phyloP scores from a whole-genome alignment of 2,113 vertebrate genomes.

The Poecile atricapillus region DNA sequence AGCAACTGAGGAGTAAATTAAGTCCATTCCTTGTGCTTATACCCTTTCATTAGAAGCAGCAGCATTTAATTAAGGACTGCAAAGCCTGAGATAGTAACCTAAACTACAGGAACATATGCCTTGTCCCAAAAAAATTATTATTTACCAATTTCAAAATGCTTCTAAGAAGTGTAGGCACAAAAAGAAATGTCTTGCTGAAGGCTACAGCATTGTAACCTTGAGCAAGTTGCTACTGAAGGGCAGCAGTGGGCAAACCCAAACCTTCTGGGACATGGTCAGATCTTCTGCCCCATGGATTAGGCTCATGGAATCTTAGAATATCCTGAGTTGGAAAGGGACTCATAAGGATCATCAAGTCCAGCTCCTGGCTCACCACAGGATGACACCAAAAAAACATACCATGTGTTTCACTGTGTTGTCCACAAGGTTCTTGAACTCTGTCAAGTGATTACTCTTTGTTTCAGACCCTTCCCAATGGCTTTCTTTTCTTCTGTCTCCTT shows the following conservation, averaged over 20 bases:
- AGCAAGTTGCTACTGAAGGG: background rate
- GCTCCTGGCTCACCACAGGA: background rate
- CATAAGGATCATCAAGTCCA: background rate
- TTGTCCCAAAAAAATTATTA: background rate
- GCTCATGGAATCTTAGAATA: background rate
- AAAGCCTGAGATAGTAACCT: background rate
- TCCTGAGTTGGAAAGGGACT: background rate
- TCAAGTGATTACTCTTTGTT: background rate
- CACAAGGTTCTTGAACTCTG: background rate
- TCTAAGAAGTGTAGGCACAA: background rate
- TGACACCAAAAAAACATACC: background rate
- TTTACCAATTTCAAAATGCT: background rate
- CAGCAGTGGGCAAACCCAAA: background rate
- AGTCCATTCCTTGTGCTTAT: background rate
- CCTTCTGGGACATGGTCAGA: background rate
- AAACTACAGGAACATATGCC: background rate
- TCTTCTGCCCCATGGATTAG: background rate
- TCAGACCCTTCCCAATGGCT: background rate
- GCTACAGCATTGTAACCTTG: accelerated
- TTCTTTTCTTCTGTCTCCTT: background rate
- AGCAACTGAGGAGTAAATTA: constrained; percentile 10
- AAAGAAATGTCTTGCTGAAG: background rate
- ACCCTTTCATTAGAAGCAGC: background rate
- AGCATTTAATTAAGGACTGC: background rate
- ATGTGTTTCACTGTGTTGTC: background rate